Conservation (phyloP, 2,888 invertebrate genomes). For the Lepetodrilus schrolli region DNA sequence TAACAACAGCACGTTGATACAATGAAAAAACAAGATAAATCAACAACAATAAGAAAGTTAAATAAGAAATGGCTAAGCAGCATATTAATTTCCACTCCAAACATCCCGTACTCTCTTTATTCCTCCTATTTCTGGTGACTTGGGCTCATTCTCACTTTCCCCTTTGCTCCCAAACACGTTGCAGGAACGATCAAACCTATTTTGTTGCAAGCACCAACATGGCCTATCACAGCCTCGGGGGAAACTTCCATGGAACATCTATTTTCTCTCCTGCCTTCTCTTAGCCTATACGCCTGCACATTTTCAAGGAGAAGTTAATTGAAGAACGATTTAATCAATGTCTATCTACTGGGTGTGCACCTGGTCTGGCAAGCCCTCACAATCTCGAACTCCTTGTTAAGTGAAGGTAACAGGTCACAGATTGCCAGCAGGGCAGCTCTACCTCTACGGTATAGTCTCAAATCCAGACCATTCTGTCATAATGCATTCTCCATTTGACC, state of each 20-base stretch:
- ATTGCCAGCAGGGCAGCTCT: no score
- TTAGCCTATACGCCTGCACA: neutral
- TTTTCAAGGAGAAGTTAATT: neutral
- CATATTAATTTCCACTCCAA: constrained; percentile 15
- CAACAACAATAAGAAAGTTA: neutral
- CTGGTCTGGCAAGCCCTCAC: neutral
- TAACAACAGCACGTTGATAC: no score
- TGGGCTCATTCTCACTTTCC: neutral
- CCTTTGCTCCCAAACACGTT: neutral
- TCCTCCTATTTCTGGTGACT: neutral
- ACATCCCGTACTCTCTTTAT: constrained; percentile 8
- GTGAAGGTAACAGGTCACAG: neutral
- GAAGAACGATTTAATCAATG: constrained; percentile 7
- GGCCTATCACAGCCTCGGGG: neutral
- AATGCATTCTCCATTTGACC: no score
- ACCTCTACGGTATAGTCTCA: no score
- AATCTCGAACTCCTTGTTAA: neutral
- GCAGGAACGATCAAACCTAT: neutral
- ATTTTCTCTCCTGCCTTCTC: neutral
- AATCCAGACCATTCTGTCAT: no score
- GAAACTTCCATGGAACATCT: constrained; percentile 5
- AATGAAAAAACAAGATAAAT: neutral
- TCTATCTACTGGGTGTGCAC: neutral
- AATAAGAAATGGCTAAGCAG: neutral
- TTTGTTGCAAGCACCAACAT: constrained; percentile 14